Percentiles rank a stretch among this genome's conserved stretches.
Conservation (phyloP, 2,888 invertebrate genomes). For the Petrophora chlorosata region DNA sequence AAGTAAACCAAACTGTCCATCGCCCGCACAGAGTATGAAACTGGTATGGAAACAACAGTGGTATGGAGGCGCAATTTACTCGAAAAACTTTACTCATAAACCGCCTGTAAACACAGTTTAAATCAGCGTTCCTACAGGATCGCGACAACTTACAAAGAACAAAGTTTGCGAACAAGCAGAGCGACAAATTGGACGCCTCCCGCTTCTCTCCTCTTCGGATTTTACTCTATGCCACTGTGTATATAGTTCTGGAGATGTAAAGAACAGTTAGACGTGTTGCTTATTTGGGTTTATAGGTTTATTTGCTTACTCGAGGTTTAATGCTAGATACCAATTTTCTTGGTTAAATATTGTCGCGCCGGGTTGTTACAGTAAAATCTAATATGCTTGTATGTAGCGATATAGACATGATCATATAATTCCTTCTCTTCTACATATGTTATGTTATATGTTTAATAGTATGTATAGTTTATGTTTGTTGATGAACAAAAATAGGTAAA, state of each 20-base stretch:
- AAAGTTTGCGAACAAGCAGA: slow-evolving; percentile 31
- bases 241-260: slow-evolving; percentile 14
- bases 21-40: slow-evolving; percentile 35
- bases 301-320: slow-evolving; percentile 12
- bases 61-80: slow-evolving; percentile 44
- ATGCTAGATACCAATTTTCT: slow-evolving; percentile 19
- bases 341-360: slow-evolving; percentile 16
- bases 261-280: slow-evolving; percentile 16
- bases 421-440: too few relatives aligned
- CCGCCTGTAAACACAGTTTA: slow-evolving; percentile 49
- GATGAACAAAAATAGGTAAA: too few relatives aligned
- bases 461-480: too few relatives aligned
- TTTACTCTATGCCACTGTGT: slow-evolving; percentile 7
- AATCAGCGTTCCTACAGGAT: slow-evolving; percentile 43
- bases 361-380: background rate
- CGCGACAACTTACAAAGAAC: slow-evolving; percentile 37
- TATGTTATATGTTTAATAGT: too few relatives aligned
- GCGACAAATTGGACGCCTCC: slow-evolving; percentile 31
- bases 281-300: slow-evolving; percentile 23
- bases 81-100: slow-evolving; percentile 52
- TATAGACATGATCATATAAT: too few relatives aligned
- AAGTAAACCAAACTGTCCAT: slow-evolving; percentile 15
- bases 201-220: background rate
- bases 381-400: too few relatives aligned
- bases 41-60: slow-evolving; percentile 32